Base-by-base conservation (phyloP, 2,888 invertebrate genomes). In the Chironomus riparius region DNA sequence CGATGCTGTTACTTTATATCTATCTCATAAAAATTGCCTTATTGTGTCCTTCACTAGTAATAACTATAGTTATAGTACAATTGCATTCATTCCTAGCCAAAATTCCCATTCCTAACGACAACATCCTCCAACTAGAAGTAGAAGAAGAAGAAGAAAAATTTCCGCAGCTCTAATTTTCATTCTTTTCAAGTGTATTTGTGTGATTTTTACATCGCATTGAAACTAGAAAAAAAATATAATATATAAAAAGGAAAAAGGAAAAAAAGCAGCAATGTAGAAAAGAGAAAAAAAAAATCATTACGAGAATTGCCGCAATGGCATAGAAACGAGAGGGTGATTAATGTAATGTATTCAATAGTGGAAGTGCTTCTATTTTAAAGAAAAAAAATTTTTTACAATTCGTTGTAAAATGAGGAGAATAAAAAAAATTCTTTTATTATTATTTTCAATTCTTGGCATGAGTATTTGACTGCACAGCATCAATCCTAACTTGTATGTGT, bases 251-350 rank as follows among this genome's bases (percentile, higher is more conserved):
- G 24, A 65, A 2, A 24, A 65, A 62, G 21, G 13, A 65, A 65
- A 24, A 18, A 21, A 65, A 65, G 24, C 22, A 22, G 21, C 10
- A 22, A 18, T 28, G 24, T 22, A 24, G 12, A 48, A 15, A 21
- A 7, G 50, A 70, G 62, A 62, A 50, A 13, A 18, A 50, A 56
- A 70, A 50, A 50, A 70, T 50, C 50, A 22, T 50, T 50, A 70
- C 70, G 56, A 56, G 18, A 56, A 56, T 56, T 70, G 70, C 70
- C 56, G 56, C 56, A 56, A 56, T 56, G 50, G 50, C 70, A 70
- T 50, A 24, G 47, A 50, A 70, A 50, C 70, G 70, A 56, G 50
- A 70, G 70, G 50, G 70, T 70, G 70, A 70, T 70, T 70, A 70
- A 50, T 70, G 50, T 70, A 70, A 70, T 70, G 50, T 70, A 50